phyloP scores from a whole-genome alignment of 2,797 vertebrate genomes.

The Parotocinclus haroldoi region DNA sequence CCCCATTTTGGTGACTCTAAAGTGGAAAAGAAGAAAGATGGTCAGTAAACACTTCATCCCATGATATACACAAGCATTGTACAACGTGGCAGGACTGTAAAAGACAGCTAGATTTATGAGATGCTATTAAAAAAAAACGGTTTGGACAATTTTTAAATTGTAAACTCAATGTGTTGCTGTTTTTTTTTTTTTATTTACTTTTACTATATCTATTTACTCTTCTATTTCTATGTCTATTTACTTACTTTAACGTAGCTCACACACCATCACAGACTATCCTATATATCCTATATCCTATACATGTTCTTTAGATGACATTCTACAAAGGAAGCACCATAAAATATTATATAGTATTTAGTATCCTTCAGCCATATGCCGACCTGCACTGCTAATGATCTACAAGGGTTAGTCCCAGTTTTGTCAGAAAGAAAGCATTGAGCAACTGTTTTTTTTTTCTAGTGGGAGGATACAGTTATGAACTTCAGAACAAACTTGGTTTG shows the following conservation, averaged over 20 bases:
- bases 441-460: background rate
- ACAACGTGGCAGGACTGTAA: too few species aligned
- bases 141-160: too few species aligned
- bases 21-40: background rate
- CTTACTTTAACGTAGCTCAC: too few species aligned
- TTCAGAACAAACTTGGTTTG: background rate
- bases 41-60: background rate
- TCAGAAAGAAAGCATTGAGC: slow-evolving; percentile 2
- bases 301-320: too few species aligned
- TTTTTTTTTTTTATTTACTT: slow-evolving; percentile 3
- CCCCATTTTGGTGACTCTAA: slow-evolving; percentile 52
- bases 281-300: too few species aligned
- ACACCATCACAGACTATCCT: background rate
- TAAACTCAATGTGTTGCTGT: too few species aligned
- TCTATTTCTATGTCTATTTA: too few species aligned
- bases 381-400: slow-evolving; percentile 24
- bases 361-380: background rate
- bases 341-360: background rate
- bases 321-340: too few species aligned
- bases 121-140: too few species aligned
- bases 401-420: slow-evolving; percentile 22
- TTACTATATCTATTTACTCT: too few species aligned
- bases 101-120: too few species aligned
- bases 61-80: too few species aligned
- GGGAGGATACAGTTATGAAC: background rate